Percentiles rank a stretch among this genome's conserved stretches.
These are phyloP conservation scores for Thaleichthys pacificus DNA, from an alignment of 2,797 vertebrate genomes.

Conservation along the genomic window DNA sequence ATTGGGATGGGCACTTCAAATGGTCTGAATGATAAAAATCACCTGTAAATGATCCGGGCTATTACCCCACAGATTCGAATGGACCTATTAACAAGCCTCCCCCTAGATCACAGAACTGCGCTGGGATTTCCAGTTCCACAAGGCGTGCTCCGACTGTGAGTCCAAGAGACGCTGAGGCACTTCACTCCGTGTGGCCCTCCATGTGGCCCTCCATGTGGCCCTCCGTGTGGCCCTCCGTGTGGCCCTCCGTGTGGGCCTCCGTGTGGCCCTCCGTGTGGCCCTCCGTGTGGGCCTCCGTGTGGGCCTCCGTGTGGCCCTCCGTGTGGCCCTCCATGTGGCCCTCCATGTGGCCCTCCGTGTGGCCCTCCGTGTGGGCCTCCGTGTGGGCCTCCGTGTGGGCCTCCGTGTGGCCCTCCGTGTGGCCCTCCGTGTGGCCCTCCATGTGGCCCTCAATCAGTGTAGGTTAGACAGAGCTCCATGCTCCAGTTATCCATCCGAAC, in stretches of 20 bases:
- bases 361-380: slow-evolving; percentile 50
- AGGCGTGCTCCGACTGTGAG: neutral
- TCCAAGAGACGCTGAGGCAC: neutral
- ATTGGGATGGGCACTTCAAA: neutral
- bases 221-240: slow-evolving; percentile 52
- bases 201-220: slow-evolving; percentile 56
- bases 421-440: slow-evolving; percentile 48
- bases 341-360: slow-evolving; percentile 51
- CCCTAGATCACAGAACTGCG: neutral
- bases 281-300: slow-evolving; percentile 52
- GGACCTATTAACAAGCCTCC: neutral
- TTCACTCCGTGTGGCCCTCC: slow-evolving; percentile 45
- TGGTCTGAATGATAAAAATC: neutral
- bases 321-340: slow-evolving; percentile 54
- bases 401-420: slow-evolving; percentile 49
- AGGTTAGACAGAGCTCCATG: slow-evolving; percentile 44
- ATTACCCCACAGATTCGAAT: slow-evolving; percentile 5
- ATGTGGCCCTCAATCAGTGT: slow-evolving; percentile 40
- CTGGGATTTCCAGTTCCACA: neutral
- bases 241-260: slow-evolving; percentile 48
- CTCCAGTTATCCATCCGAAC: slow-evolving; percentile 68
- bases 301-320: slow-evolving; percentile 50
- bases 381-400: slow-evolving; percentile 55
- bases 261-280: slow-evolving; percentile 55
- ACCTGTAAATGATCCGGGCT: slow-evolving; percentile 48